Evolutionary conservation across 2,797 vertebrate species (phyloP).

Genomic region (Erethizon dorsatum): DNA sequence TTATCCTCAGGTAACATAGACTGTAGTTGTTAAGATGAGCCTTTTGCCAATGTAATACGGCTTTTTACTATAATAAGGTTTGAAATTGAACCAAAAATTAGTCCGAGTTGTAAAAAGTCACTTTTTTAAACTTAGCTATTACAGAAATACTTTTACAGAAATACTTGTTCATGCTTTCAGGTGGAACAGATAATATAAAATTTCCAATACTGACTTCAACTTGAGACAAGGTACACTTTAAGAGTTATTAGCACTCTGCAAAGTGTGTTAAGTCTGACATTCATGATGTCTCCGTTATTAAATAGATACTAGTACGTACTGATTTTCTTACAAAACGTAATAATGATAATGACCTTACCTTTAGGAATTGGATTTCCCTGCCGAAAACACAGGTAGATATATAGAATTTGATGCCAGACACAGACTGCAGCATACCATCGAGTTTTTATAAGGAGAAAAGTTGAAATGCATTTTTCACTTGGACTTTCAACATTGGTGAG

Average conservation of each 20-base stretch:
- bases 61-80: constrained; percentile 81
- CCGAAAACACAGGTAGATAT: constrained; percentile 89
- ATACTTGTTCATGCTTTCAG: constrained; percentile 88
- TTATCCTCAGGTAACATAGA: constrained; percentile 45
- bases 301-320: constrained; percentile 89
- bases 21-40: constrained; percentile 13
- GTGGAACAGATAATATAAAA: constrained; percentile 89
- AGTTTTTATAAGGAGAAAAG: constrained; percentile 86
- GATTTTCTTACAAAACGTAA: constrained; percentile 92
- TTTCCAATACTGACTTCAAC: constrained; percentile 89
- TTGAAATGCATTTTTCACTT: constrained; percentile 88
- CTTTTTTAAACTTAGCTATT: constrained; percentile 86
- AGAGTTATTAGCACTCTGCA: constrained; percentile 90
- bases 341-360: constrained; percentile 91
- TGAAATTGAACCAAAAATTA: constrained; percentile 86
- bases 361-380: constrained; percentile 88
- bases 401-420: constrained; percentile 88
- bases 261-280: constrained; percentile 91
- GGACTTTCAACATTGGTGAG: constrained; percentile 81
- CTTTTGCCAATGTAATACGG: neutral
- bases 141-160: constrained; percentile 87
- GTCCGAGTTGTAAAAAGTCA: constrained; percentile 87
- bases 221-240: constrained; percentile 90
- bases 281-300: constrained; percentile 91
- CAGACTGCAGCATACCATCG: constrained; percentile 85